Base-by-base conservation (phyloP, 35 echinoderm and acorn worm species). In the Chiridota heheva region DNA sequence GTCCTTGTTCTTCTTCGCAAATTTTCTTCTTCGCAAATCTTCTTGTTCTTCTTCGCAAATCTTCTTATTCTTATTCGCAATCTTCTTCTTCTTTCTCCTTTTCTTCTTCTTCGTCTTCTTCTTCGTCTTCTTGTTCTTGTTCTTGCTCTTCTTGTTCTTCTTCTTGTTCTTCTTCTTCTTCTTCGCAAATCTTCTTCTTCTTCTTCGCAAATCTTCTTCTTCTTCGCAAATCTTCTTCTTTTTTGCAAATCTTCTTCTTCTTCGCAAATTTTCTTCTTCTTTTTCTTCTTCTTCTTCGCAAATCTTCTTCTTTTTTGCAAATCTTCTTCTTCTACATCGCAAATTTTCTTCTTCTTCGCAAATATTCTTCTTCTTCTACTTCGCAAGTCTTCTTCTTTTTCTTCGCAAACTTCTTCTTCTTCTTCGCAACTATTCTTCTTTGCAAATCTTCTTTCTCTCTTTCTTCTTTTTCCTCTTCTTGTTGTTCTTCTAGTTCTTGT, bases 81-180 rank as follows among this genome's bases (percentile, higher is more conserved):
- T 18, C 61, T 65, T 18, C 61, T 65, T 18, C 61, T 65, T 13
- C 61, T 65, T 18, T 29, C 30, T 18, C 61, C 30, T 18, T 29
- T 65, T 18, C 61, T 65, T 18, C 61, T 65, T 18, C 61, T 65
- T 18, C 61, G 13, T 18, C 61, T 65, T 18, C 61, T 65, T 18
- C 61, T 65, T 18, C 61, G 10, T 30, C 27, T 65, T 10, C 61
- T 8, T 65, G 8, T 65, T 13, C 61, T 13, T 16, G 8, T 65
- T 18, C 61, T 51, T 51, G 8, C n/a, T 51, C 47, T 51, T 51
- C n/a, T 12, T 51, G 8, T 51, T 51, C 47, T n/a, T 51, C 8
- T 51, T 51, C 47, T 51, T 12, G 8, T 12, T 8, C 8, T 51
- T n/a, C 8, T 51, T 51, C 47, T 51, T 51, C 47, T 51, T 51